Base-by-base conservation (phyloP, 1,140 invertebrate species). In the Coenobita brevimanus region DNA sequence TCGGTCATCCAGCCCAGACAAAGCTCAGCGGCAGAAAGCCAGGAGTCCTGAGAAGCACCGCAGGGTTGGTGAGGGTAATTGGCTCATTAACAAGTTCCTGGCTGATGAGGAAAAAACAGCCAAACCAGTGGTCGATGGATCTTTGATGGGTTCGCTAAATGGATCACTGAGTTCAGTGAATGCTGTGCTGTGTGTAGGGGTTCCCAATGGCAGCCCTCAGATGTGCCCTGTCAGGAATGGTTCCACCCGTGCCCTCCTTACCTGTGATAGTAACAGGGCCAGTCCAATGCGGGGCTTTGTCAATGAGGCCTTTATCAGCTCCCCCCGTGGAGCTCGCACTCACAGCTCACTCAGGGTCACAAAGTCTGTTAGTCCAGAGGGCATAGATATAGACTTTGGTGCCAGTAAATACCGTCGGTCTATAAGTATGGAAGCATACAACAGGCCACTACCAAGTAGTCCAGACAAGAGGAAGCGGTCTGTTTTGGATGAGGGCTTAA, bases 361-460 rank as follows among this genome's bases (percentile, higher is more conserved):
- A 17, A 90, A 90, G 60, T 90, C 90, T 17, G 90, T 90, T 15
- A 90, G 90, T 84, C 90, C 90, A 54, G 90, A 90, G 81, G 88
- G 88, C 1, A 13, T 88, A 41, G 87, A 90, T 46, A 69, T 85
- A 64, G 82, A 89, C 73, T 89, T 90, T n/a, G 62, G 79, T 15
- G 71, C 82, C 21, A 89, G 88, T 64, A 89, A 89, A 67, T 90
- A 90, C 43, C 82, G 88, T 17, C 73, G 90, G 4, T 90, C 90
- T 43, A 90, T 90, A 24, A 90, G 90, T 83, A 90, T 90, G 90
- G 90, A 89, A 50, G 90, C 90, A 8, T 90, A 90, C 75, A 89
- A 83, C 60, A 50, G 69, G 24, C 83, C 82, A 4, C 79, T 78
- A 3, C 79, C 82, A 71, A 67, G 62, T n/a, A 90, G 90, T 83